Base-by-base conservation (phyloP, 2,888 invertebrate genomes). In the Anorthoa munda region DNA sequence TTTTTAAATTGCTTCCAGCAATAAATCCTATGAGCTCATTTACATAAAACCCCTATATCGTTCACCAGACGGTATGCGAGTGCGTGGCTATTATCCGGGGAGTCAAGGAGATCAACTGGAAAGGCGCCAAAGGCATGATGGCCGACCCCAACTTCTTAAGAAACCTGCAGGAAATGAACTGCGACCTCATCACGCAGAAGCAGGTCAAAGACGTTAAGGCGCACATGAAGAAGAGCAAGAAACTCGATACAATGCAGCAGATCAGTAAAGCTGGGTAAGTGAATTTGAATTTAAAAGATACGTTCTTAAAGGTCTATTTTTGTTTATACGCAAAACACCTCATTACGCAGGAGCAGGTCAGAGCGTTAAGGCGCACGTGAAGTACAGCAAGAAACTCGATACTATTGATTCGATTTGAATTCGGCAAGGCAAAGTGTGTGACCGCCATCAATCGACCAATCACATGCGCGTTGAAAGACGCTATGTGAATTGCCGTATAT, bases 121-220 rank as follows among this genome's bases (percentile, higher is more conserved):
- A 99, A 92, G 97, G 98, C 2, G 99, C 99, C 0, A 99, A 98
- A 93, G 98, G 97, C 2, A 98, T 99, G 98, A 99, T 99, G 99
- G 97, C 98, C 0, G 99, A 99, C 90, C 98, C 98, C 0, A 98
- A 97, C 92, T 99, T 99, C 93, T 93, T 99, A 53, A 97, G 97
- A 67, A 97, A 97, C 68, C 96, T 99, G 51, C 98, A 98, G 93
- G 98, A 99, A 92, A 98, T 99, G 98, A 98, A 99, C 91, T 98
- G 97, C 87, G 98, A 98, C 88, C 96, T 97, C 7, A 97, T 98
- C 77, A 98, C 98, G 0, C 96, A 97, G 82, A 96, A 96, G 17
- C 98, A 98, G 91, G 97, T 98, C 18, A 97, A 97, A 83, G 97
- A 97, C 1, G 97, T 98, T 13, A 97, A 97, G 79, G 95, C 97